phyloP scores from a whole-genome alignment of 2,888 invertebrate species.

The Morpho deidamia region DNA sequence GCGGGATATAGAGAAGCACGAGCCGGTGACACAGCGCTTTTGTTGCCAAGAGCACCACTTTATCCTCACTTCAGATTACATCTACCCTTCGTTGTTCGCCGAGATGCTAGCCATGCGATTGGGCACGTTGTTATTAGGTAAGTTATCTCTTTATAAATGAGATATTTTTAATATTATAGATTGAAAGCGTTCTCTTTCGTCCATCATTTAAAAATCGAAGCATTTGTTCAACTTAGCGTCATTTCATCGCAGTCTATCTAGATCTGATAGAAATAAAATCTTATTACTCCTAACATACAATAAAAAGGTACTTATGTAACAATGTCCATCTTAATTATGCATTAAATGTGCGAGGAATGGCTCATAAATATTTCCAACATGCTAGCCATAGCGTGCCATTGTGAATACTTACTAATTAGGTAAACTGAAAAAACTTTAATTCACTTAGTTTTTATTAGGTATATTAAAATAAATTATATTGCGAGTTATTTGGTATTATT shows the following conservation, averaged over 20 bases:
- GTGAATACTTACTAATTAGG: conserved; percentile 12
- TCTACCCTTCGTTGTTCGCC: conserved; percentile 91
- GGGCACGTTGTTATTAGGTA: conserved; percentile 92
- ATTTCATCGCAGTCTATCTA: too few relatives aligned
- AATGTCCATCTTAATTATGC: background rate
- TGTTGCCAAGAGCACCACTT: conserved; percentile 92
- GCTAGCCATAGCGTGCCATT: conserved; percentile 11
- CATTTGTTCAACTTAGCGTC: too few relatives aligned
- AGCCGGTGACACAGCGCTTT: conserved; percentile 89
- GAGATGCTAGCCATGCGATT: conserved; percentile 82
- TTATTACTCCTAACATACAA: too few relatives aligned
- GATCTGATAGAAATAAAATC: too few relatives aligned
- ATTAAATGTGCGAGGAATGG: conserved; percentile 1
- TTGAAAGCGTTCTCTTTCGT: too few relatives aligned
- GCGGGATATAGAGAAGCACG: conserved; percentile 91
- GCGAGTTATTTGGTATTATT: too few relatives aligned
- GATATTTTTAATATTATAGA: background rate
- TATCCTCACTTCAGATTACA: conserved; percentile 94
- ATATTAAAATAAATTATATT: too few relatives aligned
- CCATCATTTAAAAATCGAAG: too few relatives aligned
- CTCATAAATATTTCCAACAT: conserved; percentile 5
- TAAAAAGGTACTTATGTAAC: too few relatives aligned
- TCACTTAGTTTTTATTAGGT: too few relatives aligned
- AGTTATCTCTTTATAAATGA: conserved; percentile 45
- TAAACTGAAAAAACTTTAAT: background rate